Evolutionary conservation across 2,113 vertebrate genomes (phyloP), one percentile per base, ranked within the genome.

Genomic region (Pelmatolapia mariae): DNA sequence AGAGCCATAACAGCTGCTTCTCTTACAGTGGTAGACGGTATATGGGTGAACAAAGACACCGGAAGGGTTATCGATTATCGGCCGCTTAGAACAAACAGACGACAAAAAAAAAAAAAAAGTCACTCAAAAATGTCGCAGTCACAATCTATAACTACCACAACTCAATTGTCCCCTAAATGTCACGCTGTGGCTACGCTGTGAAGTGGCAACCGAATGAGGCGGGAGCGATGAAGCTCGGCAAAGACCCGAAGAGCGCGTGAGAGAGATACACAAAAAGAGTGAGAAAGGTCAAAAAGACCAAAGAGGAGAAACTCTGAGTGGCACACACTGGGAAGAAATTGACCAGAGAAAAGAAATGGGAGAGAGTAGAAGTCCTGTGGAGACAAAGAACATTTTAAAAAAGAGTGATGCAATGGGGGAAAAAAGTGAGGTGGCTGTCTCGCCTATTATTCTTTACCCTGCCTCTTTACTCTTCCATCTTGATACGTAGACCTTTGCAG

Each of bases 141-240:
- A 43, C 82, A 86, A 89, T 95, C 89, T 89, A 89, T 91, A 92
- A 87, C 79, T 71, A 86, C 86, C 81, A 73, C 68, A 10, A 85
- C 85, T 92, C 91, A 86, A 91, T 93, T 93, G 94, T 92, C 88
- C 89, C 8, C 87, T 86, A 93, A 95, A 95, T 95, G 92, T 95
- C 94, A 93, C 16, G 8, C 88, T 88, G 91, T 57, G 86, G 88
- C 83, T 66, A 84, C 86, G 85, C 85, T 87, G 88, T 83, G 86
- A 87, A 73, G 63, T 73, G 85, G 82, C 86, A 68, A 89, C 83
- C 76, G 89, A 91, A 87, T 88, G 87, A 92, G 93, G 87, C 83
- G 79, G 43, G 83, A 63, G 84, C 50, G 82, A 83, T 56, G 43
- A 92, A 89, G 89, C 86, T 80, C 79, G 88, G 43, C 89, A 86